Evolutionary conservation across 2,888 invertebrate species (phyloP).

Genomic region (Lottia gigantea): DNA sequence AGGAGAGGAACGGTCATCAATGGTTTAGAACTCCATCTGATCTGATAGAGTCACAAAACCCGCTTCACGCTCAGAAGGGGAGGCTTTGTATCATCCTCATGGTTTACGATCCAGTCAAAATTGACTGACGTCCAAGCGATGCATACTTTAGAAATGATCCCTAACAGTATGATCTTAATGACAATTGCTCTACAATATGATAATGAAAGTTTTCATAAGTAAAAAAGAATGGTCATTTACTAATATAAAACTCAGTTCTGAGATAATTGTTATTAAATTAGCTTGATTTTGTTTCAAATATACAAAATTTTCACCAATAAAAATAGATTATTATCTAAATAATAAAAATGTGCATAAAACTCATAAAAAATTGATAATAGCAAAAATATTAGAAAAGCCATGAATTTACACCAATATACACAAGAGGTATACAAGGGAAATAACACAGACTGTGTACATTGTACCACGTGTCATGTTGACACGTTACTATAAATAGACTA

Average conservation of each 20-base stretch:
- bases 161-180: slow-evolving; percentile 48
- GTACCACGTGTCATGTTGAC: no score
- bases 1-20: slow-evolving; percentile 51
- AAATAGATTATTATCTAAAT: no score
- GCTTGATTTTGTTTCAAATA: neutral
- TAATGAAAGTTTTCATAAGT: no score
- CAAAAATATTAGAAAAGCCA: no score
- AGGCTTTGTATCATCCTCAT: slow-evolving; percentile 44
- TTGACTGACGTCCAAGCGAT: slow-evolving; percentile 50
- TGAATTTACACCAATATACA: no score
- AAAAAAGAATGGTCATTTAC: no score
- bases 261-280: neutral
- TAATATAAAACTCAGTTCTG: no score
- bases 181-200: neutral
- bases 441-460: no score
- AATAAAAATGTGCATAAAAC: no score
- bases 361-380: no score
- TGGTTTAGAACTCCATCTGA: slow-evolving; percentile 27
- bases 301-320: neutral
- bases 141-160: slow-evolving; percentile 55
- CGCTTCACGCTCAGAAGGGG: slow-evolving; percentile 51
- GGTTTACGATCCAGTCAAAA: slow-evolving; percentile 45
- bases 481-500: no score
- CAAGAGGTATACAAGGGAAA: no score
- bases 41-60: slow-evolving; percentile 27